phyloP scores from a whole-genome alignment of 2,113 vertebrate genomes.

The Clarias magur region DNA sequence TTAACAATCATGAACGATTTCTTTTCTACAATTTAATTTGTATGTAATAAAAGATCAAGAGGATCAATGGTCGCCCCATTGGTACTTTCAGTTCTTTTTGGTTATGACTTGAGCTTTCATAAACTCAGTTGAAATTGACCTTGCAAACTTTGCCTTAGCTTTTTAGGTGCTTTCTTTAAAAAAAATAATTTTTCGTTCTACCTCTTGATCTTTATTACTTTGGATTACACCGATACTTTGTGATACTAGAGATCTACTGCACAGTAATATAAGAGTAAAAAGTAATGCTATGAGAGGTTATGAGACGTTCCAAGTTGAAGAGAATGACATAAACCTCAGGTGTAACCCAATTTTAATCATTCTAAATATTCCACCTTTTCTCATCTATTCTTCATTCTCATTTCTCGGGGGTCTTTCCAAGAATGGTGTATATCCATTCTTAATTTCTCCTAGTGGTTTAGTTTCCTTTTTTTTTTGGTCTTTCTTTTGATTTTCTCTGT shows the following conservation, averaged over 20 bases:
- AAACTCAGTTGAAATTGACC: no score
- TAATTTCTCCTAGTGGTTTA: slow-evolving; percentile 63
- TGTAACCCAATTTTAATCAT: slow-evolving; percentile 78
- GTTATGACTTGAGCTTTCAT: background rate
- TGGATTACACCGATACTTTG: slow-evolving; percentile 75
- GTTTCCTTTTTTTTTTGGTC: slow-evolving; percentile 43
- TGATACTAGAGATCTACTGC: background rate
- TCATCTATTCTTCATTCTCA: slow-evolving; percentile 75
- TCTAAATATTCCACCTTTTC: slow-evolving; percentile 69
- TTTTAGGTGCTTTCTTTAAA: background rate
- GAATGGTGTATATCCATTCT: slow-evolving; percentile 84
- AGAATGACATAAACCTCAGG: slow-evolving; percentile 52
- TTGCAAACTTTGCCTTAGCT: background rate
- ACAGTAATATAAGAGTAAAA: background rate
- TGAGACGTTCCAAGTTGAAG: background rate
- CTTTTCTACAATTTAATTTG: slow-evolving; percentile 59
- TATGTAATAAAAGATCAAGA: slow-evolving; percentile 78
- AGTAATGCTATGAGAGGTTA: background rate
- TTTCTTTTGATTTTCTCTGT: slow-evolving; percentile 63
- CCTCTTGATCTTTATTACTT: slow-evolving; percentile 82
- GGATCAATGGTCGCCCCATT: slow-evolving; percentile 38
- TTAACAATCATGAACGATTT: slow-evolving; percentile 64
- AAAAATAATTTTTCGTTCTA: background rate
- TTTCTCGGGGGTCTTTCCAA: slow-evolving; percentile 76
- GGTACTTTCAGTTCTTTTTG: background rate